A percentile compares a stretch with the other conserved stretches of the same genome.
Conservation (phyloP, 2,888 invertebrate species). For the Arctia plantaginis region DNA sequence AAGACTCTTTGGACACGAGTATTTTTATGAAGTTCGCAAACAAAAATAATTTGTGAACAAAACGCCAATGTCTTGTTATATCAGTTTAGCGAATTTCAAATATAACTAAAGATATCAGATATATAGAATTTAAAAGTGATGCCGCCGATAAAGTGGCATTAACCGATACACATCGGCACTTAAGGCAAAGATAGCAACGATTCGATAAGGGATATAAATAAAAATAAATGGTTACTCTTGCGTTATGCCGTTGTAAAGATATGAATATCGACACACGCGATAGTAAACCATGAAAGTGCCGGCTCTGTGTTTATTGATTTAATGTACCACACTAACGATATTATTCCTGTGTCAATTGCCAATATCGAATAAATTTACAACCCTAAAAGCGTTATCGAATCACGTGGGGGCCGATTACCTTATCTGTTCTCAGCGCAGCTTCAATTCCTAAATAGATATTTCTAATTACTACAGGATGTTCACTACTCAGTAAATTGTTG, state of each 20-base stretch:
- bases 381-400: slow-evolving; percentile 39
- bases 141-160: slow-evolving; percentile 75
- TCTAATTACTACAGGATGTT: background rate
- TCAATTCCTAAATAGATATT: slow-evolving; percentile 16
- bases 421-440: slow-evolving; percentile 22
- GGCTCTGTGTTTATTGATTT: slow-evolving; percentile 65
- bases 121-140: slow-evolving; percentile 68
- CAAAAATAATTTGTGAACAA: slow-evolving; percentile 24
- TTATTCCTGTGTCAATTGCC: slow-evolving; percentile 61
- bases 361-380: slow-evolving; percentile 48
- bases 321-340: slow-evolving; percentile 53
- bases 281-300: slow-evolving; percentile 65
- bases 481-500: slow-evolving; percentile 2
- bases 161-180: slow-evolving; percentile 81
- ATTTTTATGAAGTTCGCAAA: slow-evolving; percentile 9
- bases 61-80: slow-evolving; percentile 44
- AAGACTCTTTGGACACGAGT: background rate
- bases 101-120: slow-evolving; percentile 67
- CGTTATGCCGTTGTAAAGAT: slow-evolving; percentile 77
- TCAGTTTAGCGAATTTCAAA: slow-evolving; percentile 62
- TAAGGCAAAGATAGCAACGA: slow-evolving; percentile 70
- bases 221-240: slow-evolving; percentile 78
- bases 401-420: slow-evolving; percentile 25
- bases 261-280: slow-evolving; percentile 66
- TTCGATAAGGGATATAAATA: slow-evolving; percentile 79